Conservation (phyloP, 2,113 vertebrate genomes). For the Larimichthys polyactis region DNA sequence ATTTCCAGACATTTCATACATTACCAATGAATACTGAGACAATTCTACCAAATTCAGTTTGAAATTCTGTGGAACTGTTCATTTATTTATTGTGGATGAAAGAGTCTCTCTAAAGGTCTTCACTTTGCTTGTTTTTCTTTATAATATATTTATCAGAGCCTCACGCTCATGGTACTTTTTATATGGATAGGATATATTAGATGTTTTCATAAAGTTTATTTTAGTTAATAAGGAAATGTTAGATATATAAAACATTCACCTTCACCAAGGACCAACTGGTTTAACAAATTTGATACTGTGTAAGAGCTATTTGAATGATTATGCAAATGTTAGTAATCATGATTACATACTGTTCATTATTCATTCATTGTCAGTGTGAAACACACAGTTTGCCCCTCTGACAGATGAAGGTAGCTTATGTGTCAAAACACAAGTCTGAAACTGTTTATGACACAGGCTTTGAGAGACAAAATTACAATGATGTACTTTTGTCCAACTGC, state of each 20-base stretch:
- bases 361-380: background rate
- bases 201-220: conserved; percentile 10
- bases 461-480: conserved; percentile 12
- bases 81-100: conserved; percentile 67
- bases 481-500: conserved; percentile 8
- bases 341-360: background rate
- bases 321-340: background rate
- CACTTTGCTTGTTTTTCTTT: conserved; percentile 36
- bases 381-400: background rate
- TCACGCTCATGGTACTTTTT: background rate
- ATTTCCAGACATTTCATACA: conserved; percentile 43
- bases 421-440: conserved; percentile 7
- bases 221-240: conserved; percentile 9
- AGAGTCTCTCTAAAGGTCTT: conserved; percentile 41
- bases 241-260: background rate
- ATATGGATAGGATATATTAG: background rate
- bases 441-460: conserved; percentile 8
- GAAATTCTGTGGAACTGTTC: conserved; percentile 55
- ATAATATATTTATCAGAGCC: conserved; percentile 31
- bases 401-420: background rate
- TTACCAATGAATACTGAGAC: conserved; percentile 58
- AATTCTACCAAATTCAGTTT: conserved; percentile 67
- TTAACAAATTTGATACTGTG: background rate
- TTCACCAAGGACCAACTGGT: background rate
- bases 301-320: background rate